Base-by-base conservation (phyloP, 2,113 vertebrate species). In the Chaetura pelagica region DNA sequence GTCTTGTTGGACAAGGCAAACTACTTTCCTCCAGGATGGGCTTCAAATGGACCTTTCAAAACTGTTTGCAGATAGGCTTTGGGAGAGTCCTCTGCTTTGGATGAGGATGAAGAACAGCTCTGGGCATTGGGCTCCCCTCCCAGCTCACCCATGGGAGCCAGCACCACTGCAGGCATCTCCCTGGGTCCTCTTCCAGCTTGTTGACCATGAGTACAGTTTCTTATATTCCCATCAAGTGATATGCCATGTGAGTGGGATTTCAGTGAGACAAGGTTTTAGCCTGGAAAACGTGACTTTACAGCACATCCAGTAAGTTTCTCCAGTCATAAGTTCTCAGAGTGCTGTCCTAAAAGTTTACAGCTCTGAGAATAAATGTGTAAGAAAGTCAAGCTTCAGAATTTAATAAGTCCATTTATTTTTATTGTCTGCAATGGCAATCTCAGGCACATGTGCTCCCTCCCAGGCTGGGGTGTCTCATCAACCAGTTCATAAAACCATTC, bases 331-430 rank as follows among this genome's bases (percentile, higher is more conserved):
- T 68, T 66, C 27, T 54, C 42, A 4, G 7, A 5, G 22, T 0
- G 0, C 67, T 51, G 4, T 58, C 74, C 75, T 87, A 38, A 81
- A 94, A 71, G 18, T 71, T 91, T 85, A 83, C 71, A 59, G 40
- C 91, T 82, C 67, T 83, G 49, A 54, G 77, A 73, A 59, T 79
- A 34, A 71, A 57, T 10, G 49, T 29, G 79, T 71, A 23, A 5
- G 44, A 83, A 79, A 42, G 18, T 6, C n/a, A 52, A 66, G 40
- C 38, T 86, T 62, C 57, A 19, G 85, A 78, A 29, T 57, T 67
- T 73, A 85, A 38, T 76, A 92, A 93, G 46, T 87, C 91, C 78
- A 91, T 96, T 82, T 92, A n/a, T 85, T 96, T 95, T 94, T 90
- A 92, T 80, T 23, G 46, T 24, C 94, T 86, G 48, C 71, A 30